Conservation (phyloP, 2,113 vertebrate species). For the Suricata suricatta region DNA sequence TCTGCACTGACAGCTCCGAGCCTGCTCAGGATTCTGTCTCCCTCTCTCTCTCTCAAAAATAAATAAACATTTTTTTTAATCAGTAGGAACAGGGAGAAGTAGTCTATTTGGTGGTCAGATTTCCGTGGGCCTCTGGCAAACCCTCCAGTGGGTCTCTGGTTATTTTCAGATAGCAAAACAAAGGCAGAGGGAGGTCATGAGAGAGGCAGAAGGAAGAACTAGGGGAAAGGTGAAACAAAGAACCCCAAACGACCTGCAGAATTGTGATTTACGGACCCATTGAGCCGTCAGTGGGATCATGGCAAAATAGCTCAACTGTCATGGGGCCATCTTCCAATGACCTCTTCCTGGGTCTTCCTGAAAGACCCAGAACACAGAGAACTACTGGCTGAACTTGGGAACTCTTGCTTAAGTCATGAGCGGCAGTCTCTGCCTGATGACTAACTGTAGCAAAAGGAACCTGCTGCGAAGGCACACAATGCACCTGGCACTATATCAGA, state of each 20-base stretch:
- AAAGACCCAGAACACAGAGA: neutral
- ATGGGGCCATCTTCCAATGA: neutral
- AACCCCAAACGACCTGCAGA: neutral
- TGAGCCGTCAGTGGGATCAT: neutral
- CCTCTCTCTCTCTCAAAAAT: too few relatives aligned
- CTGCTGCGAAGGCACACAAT: neutral
- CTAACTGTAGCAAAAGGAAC: neutral
- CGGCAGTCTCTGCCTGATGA: neutral
- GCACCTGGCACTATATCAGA: neutral
- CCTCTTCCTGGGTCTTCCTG: neutral
- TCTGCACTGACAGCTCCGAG: too few relatives aligned
- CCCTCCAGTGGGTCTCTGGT: neutral
- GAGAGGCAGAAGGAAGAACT: neutral
- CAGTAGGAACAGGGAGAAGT: neutral
- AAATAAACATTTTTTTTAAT: neutral
- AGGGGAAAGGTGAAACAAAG: neutral
- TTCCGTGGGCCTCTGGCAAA: neutral
- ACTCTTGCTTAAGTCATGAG: neutral
- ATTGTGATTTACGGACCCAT: neutral
- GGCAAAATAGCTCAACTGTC: neutral
- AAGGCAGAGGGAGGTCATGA: neutral
- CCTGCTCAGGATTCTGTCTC: too few relatives aligned
- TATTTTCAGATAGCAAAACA: slow-evolving; percentile 15
- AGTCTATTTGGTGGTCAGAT: neutral
- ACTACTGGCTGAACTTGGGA: neutral